phyloP scores from a whole-genome alignment of 92 coral and sea anemone species.

The Porites divaricata region DNA sequence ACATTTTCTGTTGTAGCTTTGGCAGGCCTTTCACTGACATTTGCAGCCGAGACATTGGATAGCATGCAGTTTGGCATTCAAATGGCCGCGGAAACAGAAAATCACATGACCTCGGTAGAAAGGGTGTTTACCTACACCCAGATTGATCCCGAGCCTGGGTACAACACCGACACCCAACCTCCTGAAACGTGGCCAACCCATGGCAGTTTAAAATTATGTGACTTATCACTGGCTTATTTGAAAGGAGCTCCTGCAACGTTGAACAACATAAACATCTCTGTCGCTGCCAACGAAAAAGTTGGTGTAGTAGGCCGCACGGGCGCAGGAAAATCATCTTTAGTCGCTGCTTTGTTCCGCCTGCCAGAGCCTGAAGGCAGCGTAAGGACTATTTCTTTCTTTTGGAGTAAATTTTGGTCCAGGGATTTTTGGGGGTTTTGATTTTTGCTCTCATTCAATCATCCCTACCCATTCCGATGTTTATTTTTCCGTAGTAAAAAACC shows the following conservation, averaged over 20 bases:
- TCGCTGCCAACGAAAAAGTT: constrained; percentile 49
- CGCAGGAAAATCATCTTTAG: constrained; percentile 64
- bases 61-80: constrained; percentile 20
- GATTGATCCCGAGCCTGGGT: constrained; percentile 51
- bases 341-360: constrained; percentile 60
- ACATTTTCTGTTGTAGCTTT: constrained; percentile 31
- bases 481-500: no score
- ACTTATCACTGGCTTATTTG: constrained; percentile 50
- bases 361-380: constrained; percentile 50
- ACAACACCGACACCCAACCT: constrained; percentile 23
- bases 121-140: constrained; percentile 47
- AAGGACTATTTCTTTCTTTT: neutral
- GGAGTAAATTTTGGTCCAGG: neutral
- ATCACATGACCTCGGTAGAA: constrained; percentile 58
- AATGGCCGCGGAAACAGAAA: constrained; percentile 35
- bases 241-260: constrained; percentile 39
- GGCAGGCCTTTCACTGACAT: constrained; percentile 39
- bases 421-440: no score
- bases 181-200: constrained; percentile 50
- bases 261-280: constrained; percentile 27
- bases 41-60: constrained; percentile 27
- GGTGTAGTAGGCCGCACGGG: constrained; percentile 74
- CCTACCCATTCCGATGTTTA: neutral
- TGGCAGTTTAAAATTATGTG: constrained; percentile 36
- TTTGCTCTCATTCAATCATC: no score